Conservation (phyloP, 2,888 invertebrate genomes). For the Habroteleia sp. region DNA sequence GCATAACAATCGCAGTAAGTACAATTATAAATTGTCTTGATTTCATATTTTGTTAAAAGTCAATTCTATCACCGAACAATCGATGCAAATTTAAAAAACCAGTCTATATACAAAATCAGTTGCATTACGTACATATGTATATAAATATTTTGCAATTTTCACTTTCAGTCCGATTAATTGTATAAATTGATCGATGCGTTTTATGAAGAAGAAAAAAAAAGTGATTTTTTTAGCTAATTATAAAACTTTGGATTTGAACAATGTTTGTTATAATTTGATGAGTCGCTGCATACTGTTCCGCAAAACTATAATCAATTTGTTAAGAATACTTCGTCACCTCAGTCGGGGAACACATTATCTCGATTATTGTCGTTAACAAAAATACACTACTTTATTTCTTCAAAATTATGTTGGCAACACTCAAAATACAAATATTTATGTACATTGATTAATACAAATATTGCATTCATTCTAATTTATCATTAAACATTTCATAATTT, state of each 20-base stretch:
- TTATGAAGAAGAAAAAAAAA: constrained; percentile 7
- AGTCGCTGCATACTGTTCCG: constrained; percentile 15
- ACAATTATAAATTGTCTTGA: constrained; percentile 54
- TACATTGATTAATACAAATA: too few species aligned
- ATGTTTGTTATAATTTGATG: constrained; percentile 1
- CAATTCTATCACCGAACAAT: constrained; percentile 57
- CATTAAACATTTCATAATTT: too few species aligned
- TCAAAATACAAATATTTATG: too few species aligned
- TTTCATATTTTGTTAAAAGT: constrained; percentile 14
- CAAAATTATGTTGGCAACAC: too few species aligned
- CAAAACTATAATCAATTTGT: constrained; percentile 5
- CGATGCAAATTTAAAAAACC: constrained; percentile 61
- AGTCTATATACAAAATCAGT: constrained; percentile 61
- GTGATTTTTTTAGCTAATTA: neutral
- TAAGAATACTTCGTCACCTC: too few species aligned
- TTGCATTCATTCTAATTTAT: too few species aligned
- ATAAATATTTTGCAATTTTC: constrained; percentile 43
- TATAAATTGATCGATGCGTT: constrained; percentile 55
- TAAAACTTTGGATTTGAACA: neutral
- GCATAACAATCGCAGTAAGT: constrained; percentile 53
- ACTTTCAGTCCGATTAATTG: constrained; percentile 47
- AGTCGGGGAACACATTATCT: too few species aligned
- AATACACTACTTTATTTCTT: too few species aligned
- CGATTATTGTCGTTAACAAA: too few species aligned
- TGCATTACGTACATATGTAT: constrained; percentile 54